Evolutionary conservation across 2,797 vertebrate genomes (phyloP), one percentile per base, ranked within the genome.

Genomic region (Lepus townsendii): DNA sequence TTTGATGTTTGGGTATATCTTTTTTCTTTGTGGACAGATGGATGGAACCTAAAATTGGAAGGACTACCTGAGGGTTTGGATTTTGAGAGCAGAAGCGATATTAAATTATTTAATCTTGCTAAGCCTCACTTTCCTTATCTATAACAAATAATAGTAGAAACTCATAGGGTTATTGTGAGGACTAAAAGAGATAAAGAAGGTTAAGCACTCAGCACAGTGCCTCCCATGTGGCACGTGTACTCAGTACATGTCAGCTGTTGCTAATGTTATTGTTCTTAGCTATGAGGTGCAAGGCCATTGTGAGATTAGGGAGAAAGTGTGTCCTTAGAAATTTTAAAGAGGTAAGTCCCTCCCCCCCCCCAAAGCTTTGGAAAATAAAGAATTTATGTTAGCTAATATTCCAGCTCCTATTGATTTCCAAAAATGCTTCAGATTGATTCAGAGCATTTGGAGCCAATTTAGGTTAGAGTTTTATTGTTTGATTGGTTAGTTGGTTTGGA

Each of bases 1-100:
- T 47, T 54, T 66, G 17, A 54, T 92, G 17, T 27, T 66, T 20
- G 65, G 12, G 78, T 65, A 54, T 24, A 84, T 73, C 35, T 91
- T 90, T 94, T 83, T 5, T 92, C 54, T 88, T 77, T 78, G 19
- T 83, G 83, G 72, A 85, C 32, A 60, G 66, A 83, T 78, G 75
- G 72, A 95, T n/a, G 88, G 30, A 22, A 71, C 8, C 50, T 80
- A 35, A 95, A 96, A 85, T 93, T 88, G 52, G 20, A 93, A 83
- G 68, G 14, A 82, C 54, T 91, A 91, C 62, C 3, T 79, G 77
- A 82, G 27, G 16, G 4, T 87, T 83, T 84, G 79, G 17, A 83
- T 66, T 94, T 83, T 69, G 38, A 83, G 27, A 82, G 22, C n/a
- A 91, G 32, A 88, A 86, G 20, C 79, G 17, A 69, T 30, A 66